These are phyloP conservation scores for Zaprionus tsacasi DNA, from an alignment of 1,140 invertebrate species.

Conservation along the genomic window DNA sequence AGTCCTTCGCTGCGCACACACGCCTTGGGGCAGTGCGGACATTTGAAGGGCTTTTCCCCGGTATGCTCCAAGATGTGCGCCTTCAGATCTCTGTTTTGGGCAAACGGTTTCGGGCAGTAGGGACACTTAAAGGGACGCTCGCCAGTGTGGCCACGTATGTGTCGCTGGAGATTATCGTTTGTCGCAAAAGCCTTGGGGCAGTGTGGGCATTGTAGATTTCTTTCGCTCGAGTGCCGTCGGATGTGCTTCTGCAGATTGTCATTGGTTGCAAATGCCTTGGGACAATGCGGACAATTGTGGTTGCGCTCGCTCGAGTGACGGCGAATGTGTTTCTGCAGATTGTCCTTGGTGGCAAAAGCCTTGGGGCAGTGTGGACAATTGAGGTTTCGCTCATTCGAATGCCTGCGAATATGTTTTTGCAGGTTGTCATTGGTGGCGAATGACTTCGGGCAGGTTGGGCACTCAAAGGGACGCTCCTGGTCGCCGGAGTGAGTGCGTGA, in stretches of 20 bases:
- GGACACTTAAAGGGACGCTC: constrained; percentile 44
- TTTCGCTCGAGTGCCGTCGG: constrained; percentile 34
- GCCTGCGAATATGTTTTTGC: constrained; percentile 42
- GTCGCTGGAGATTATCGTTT: constrained; percentile 43
- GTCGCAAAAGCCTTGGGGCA: constrained; percentile 46
- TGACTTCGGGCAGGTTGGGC: constrained; percentile 40
- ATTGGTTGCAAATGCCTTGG: constrained; percentile 45
- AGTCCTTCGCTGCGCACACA: constrained; percentile 44
- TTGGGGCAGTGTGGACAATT: constrained; percentile 44
- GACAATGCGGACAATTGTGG: constrained; percentile 34
- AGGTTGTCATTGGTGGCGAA: constrained; percentile 43
- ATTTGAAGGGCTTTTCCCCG: constrained; percentile 42
- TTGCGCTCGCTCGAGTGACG: constrained; percentile 39
- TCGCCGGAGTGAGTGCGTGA: constrained; percentile 35
- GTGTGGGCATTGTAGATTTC: constrained; percentile 29
- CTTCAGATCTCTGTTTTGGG: constrained; percentile 43
- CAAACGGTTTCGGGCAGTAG: constrained; percentile 40
- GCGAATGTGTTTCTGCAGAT: constrained; percentile 44
- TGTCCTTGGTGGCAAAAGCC: constrained; percentile 44
- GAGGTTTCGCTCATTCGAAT: constrained; percentile 34
- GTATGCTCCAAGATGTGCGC: constrained; percentile 47
- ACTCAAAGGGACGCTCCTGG: constrained; percentile 39
- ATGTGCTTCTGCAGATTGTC: constrained; percentile 50
- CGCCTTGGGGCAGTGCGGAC: constrained; percentile 41
- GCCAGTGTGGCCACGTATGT: constrained; percentile 43